These are phyloP conservation scores for Tachina grossa DNA, from an alignment of 2,888 invertebrate species.

Conservation along the genomic window DNA sequence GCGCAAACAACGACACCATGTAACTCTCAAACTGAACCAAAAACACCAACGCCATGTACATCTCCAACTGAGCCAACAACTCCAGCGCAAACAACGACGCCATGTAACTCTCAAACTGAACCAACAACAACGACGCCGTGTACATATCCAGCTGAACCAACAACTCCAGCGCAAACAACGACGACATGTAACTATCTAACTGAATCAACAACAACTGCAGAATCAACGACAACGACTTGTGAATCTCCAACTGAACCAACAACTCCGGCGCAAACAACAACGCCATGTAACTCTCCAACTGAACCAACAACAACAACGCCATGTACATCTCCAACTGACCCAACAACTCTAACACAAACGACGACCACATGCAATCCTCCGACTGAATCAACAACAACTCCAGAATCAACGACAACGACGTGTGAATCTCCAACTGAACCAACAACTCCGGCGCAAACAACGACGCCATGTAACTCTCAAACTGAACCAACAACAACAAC, in stretches of 20 bases:
- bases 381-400: neutral
- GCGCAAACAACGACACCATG: neutral
- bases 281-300: neutral
- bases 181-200: neutral
- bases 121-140: neutral
- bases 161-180: neutral
- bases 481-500: neutral
- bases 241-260: neutral
- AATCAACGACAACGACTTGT: neutral
- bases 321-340: neutral
- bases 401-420: neutral
- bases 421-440: neutral
- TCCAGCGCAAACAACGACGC: neutral
- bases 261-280: neutral
- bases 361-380: neutral
- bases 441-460: neutral
- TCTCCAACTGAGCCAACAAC: slow-evolving; percentile 8
- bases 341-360: neutral
- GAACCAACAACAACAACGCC: neutral
- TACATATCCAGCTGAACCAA: too few relatives aligned
- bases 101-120: neutral
- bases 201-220: neutral
- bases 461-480: neutral
- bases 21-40: neutral
- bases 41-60: neutral